Conservation (phyloP, 1,140 invertebrate genomes). For the Platorchestia sp. region DNA sequence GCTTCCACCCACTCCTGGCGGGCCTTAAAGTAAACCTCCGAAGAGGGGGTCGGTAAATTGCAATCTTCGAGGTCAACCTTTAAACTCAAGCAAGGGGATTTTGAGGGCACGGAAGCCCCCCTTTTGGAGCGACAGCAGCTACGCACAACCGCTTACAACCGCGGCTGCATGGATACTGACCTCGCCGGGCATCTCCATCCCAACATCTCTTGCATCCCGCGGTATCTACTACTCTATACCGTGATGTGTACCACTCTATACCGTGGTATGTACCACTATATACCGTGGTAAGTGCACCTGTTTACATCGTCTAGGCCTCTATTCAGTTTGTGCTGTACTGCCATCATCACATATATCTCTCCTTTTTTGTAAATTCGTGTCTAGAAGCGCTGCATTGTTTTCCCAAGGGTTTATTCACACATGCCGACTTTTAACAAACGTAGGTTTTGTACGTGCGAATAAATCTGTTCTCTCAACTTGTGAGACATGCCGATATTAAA, state of each 20-base stretch:
- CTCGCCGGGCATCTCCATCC: background rate
- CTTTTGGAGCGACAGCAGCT: background rate
- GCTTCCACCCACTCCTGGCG: background rate
- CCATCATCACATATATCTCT: background rate
- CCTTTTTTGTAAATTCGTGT: background rate
- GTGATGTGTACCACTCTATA: no score
- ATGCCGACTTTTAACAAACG: background rate
- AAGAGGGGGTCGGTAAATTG: constrained; percentile 29
- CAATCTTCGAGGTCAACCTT: constrained; percentile 38
- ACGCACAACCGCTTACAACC: background rate
- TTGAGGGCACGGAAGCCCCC: constrained; percentile 7
- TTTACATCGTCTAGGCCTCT: background rate
- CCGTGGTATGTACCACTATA: background rate
- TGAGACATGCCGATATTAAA: background rate
- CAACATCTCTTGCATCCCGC: background rate
- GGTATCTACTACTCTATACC: background rate
- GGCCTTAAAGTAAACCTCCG: background rate
- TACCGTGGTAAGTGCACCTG: no score
- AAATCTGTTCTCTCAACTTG: background rate
- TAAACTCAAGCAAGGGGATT: constrained; percentile 34
- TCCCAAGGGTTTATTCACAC: no score
- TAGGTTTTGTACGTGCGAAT: background rate
- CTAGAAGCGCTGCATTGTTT: background rate
- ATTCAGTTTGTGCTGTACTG: background rate
- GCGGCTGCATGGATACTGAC: constrained; percentile 10